Base-by-base conservation (phyloP, 2,797 vertebrate species). In the Macropodus opercularis region DNA sequence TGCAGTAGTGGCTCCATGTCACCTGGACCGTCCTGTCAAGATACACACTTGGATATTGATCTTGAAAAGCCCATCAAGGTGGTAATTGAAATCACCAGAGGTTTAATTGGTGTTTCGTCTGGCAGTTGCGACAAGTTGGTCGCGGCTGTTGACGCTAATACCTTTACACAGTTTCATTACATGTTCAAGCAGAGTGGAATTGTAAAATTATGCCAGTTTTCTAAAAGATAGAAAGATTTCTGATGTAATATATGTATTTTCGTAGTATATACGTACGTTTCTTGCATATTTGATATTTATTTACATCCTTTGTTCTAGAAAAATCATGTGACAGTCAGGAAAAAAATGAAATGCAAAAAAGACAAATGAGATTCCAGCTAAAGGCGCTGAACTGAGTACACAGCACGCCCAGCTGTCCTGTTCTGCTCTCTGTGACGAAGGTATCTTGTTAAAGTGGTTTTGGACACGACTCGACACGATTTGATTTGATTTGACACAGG, bases 81-180 rank as follows among this genome's bases (percentile, higher is more conserved):
- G 77, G 76, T 88, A 89, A 89, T 88, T 89, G 86, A 91, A 90
- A 89, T 85, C 81, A 90, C 85, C 59, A 69, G 68, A 67, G 76
- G 54, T 86, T 78, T 89, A 88, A 90, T 85, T 87, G 80, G 72
- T 66, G 69, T 81, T 66, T 44, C 51, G 54, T 79, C 64, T 65
- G 60, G 44, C 35, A 3, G 47, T 51, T 74, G 66, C 62, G 76
- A 69, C 72, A 41, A 38, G 60, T 79, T 72, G 69, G 66, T 81
- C 67, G 64, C 50, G 42, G 67, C 72, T 77, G 59, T 40, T 71
- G 66, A 29, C 67, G 53, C 68, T 67, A 57, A 17, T 40, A 12
- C 43, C 46, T 36, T 62, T 41, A 32, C 41, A 38, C 41, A 18
- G 58, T 55, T 7, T 8, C 19, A 17, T 35, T 36, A 29, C 5